Evolutionary conservation across 2,113 vertebrate genomes (phyloP).

Genomic region (Chloropsis hardwickii): DNA sequence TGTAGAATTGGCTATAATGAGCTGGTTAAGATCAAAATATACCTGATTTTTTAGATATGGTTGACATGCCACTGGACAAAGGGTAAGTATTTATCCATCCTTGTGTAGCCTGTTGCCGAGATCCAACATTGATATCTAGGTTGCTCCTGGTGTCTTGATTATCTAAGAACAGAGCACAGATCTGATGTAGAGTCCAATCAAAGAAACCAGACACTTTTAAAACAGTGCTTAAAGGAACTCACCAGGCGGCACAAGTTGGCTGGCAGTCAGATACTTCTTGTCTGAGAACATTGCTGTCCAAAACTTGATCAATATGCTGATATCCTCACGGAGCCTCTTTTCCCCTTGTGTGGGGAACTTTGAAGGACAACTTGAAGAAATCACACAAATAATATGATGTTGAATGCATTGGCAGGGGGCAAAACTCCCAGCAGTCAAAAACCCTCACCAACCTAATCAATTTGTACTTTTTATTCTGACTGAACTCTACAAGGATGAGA

Average conservation of each 20-base stretch:
- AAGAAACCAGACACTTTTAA: background rate
- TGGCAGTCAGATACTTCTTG: constrained; percentile 94
- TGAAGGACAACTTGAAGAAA: constrained; percentile 78
- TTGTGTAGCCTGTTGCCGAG: constrained; percentile 89
- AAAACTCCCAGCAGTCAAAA: background rate
- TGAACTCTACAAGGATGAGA: background rate
- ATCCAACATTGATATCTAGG: constrained; percentile 87
- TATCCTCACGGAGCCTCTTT: constrained; percentile 92
- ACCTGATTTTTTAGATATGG: constrained; percentile 98
- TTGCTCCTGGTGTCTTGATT: constrained; percentile 91
- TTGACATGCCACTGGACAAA: constrained; percentile 94
- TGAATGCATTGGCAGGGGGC: background rate
- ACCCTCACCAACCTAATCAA: background rate
- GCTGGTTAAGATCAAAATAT: background rate
- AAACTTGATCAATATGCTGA: constrained; percentile 94
- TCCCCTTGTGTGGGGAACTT: constrained; percentile 93
- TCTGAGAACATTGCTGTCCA: constrained; percentile 95
- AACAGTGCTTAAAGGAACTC: constrained; percentile 13
- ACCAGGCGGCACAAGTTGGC: constrained; percentile 91
- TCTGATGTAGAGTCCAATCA: background rate
- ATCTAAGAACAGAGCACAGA: constrained; percentile 73
- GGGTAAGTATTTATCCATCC: constrained; percentile 99
- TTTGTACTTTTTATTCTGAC: background rate
- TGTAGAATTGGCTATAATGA: background rate
- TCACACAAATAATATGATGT: background rate